phyloP scores from a whole-genome alignment of 2,113 vertebrate species.

The Burhinus oedicnemus region DNA sequence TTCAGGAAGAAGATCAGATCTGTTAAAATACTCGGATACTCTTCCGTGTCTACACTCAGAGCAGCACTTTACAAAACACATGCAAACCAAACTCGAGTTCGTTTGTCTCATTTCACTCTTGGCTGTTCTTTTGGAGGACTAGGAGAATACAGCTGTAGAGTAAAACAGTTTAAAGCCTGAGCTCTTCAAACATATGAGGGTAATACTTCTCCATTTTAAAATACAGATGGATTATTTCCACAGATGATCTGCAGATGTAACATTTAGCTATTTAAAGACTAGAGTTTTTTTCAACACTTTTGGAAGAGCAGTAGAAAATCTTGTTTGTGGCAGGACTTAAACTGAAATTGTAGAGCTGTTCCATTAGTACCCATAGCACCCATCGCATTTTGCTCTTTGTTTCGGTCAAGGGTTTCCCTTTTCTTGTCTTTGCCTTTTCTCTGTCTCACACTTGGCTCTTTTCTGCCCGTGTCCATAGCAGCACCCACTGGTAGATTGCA shows the following conservation, averaged over 20 bases:
- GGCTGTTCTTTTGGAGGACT: slow-evolving; percentile 60
- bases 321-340: slow-evolving; percentile 14
- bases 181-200: slow-evolving; percentile 57
- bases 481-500: slow-evolving; percentile 5
- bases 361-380: slow-evolving; percentile 38
- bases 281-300: neutral
- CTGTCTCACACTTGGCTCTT: slow-evolving; percentile 24
- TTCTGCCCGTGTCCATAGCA: slow-evolving; percentile 53
- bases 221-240: slow-evolving; percentile 62
- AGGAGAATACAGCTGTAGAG: slow-evolving; percentile 71
- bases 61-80: slow-evolving; percentile 48
- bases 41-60: slow-evolving; percentile 61
- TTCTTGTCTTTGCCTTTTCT: slow-evolving; percentile 31
- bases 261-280: slow-evolving; percentile 47
- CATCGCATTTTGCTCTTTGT: slow-evolving; percentile 38
- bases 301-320: neutral
- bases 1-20: slow-evolving; percentile 67
- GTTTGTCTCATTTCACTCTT: slow-evolving; percentile 66
- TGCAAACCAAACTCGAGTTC: slow-evolving; percentile 37
- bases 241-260: slow-evolving; percentile 66
- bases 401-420: neutral
- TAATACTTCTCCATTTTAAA: slow-evolving; percentile 69
- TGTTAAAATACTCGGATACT: slow-evolving; percentile 65
- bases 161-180: slow-evolving; percentile 57
- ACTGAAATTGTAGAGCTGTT: slow-evolving; percentile 31